These are phyloP conservation scores for Enteromius fasciolatus DNA, from an alignment of 2,797 vertebrate genomes.

Conservation along the genomic window DNA sequence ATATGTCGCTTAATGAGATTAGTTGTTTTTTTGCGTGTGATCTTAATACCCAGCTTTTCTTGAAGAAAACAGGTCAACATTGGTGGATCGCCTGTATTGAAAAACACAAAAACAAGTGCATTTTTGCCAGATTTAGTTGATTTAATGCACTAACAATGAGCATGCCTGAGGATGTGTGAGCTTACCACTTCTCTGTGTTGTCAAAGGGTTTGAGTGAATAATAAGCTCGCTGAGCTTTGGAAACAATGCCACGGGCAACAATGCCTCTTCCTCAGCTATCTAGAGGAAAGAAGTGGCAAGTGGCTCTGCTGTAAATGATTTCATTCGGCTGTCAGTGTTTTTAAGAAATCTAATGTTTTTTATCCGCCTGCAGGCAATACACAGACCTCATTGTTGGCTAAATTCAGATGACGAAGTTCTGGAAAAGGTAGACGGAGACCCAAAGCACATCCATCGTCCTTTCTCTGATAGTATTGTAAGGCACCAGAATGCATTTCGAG, in stretches of 20 bases:
- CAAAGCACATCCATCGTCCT: constrained; percentile 25
- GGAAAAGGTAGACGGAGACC: constrained; percentile 75
- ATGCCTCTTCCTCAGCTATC: constrained; percentile 82
- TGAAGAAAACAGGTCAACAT: constrained; percentile 82
- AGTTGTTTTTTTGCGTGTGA: constrained; percentile 70
- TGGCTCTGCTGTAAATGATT: constrained; percentile 29
- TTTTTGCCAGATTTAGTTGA: not conserved
- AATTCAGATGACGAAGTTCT: constrained; percentile 79
- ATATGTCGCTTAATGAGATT: constrained; percentile 64
- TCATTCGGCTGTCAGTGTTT: constrained; percentile 26
- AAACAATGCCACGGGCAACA: constrained; percentile 83
- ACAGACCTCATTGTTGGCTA: constrained; percentile 86
- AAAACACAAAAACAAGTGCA: not conserved
- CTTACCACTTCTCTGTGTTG: constrained; percentile 76
- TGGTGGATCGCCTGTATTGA: constrained; percentile 76
- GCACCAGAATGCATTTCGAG: not conserved
- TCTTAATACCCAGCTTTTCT: constrained; percentile 78
- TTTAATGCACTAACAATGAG: not conserved
- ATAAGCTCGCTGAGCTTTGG: constrained; percentile 80
- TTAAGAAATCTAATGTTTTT: not conserved
- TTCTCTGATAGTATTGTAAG: constrained; percentile 21
- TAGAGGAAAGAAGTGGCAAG: constrained; percentile 61
- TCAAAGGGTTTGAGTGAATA: constrained; percentile 86
- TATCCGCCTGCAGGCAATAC: not conserved
- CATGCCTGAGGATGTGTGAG: not conserved